Base-by-base conservation (phyloP, 1,140 invertebrate genomes). In the Zophobas atratus region DNA sequence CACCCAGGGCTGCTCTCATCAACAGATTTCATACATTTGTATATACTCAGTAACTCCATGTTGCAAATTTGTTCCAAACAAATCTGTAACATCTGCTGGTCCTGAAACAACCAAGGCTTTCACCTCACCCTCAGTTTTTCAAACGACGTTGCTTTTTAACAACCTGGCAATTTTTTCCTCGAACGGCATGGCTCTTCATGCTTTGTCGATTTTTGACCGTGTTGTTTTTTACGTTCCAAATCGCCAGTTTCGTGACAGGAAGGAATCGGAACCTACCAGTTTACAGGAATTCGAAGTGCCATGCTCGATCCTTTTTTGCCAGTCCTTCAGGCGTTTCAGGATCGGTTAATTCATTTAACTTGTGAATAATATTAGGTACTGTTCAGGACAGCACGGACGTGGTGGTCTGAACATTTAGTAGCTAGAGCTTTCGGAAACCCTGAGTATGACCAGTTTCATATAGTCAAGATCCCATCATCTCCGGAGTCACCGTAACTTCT, bases 101-200 rank as follows among this genome's bases (percentile, higher is more conserved):
- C 73, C 73, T 75, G 73, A 75, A 75, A 75, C 56, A 75, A 57
- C 56, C 73, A 55, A 38, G 20, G 73, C 73, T 75, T 72, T 43
- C 34, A 43, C 38, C 60, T 36, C 6, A 51, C 60, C 39, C 39
- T 39, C 39, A 20, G 2, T 33, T 6, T 6, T 8, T 72, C 33
- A 72, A 38, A 2, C 51, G 6, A 51, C 49, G 51, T 6, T 5
- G 70, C 70, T 72, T 72, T 51, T 72, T 72, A 72, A 53, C 51
- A 72, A 51, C 38, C 57, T 39, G 57, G 57, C 38, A 53, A 32
- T 39, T 74, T 74, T 56, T 20, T 57, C 48, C 70, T 51, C 60
- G 63, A 76, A 85, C 84, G 85, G 85, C 84, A 86, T 86, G 85
- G 85, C 85, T 79, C 83, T 86, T 85, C 85, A 86, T 86, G 84